Evolutionary conservation across 1,140 invertebrate genomes (phyloP).

Genomic region (Paramacrobiotus metropolitanus): DNA sequence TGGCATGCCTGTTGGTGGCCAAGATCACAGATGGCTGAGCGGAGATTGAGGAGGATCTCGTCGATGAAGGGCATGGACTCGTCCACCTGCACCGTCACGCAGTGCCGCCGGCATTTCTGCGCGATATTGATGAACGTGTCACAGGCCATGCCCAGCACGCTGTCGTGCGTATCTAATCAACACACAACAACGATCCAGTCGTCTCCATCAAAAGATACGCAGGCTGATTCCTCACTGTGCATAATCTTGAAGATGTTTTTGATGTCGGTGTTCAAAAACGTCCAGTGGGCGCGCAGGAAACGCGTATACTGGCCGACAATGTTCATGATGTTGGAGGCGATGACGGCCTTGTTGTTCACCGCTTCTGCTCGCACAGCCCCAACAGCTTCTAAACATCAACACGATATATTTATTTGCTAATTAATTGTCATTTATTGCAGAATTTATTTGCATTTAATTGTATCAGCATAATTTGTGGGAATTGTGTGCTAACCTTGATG

Average conservation of each 20-base stretch:
- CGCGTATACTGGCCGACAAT: conserved; percentile 98
- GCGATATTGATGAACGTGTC: conserved; percentile 99
- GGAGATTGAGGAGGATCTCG: conserved; percentile 86
- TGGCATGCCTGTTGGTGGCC: conserved; percentile 66
- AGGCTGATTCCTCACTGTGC: too few relatives aligned
- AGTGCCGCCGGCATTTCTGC: conserved; percentile 91
- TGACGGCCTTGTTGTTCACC: conserved; percentile 97
- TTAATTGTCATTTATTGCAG: too few relatives aligned
- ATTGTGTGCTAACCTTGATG: too few relatives aligned
- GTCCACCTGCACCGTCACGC: conserved; percentile 76
- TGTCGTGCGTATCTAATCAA: conserved; percentile 78
- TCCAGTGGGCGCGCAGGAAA: conserved; percentile 97
- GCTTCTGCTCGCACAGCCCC: too few relatives aligned
- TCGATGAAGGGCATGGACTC: conserved; percentile 95
- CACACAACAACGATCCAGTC: too few relatives aligned
- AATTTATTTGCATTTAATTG: too few relatives aligned
- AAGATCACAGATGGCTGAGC: conserved; percentile 92
- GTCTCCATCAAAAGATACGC: too few relatives aligned
- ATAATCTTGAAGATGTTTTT: conserved; percentile 99
- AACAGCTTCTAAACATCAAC: conserved; percentile 63
- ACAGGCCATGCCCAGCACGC: conserved; percentile 94
- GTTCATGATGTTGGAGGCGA: conserved; percentile 99
- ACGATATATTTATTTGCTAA: too few relatives aligned
- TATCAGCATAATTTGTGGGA: too few relatives aligned
- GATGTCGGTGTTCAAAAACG: conserved; percentile 99